Base-by-base conservation (phyloP, 2,888 invertebrate genomes). In the Coremacera marginata region DNA sequence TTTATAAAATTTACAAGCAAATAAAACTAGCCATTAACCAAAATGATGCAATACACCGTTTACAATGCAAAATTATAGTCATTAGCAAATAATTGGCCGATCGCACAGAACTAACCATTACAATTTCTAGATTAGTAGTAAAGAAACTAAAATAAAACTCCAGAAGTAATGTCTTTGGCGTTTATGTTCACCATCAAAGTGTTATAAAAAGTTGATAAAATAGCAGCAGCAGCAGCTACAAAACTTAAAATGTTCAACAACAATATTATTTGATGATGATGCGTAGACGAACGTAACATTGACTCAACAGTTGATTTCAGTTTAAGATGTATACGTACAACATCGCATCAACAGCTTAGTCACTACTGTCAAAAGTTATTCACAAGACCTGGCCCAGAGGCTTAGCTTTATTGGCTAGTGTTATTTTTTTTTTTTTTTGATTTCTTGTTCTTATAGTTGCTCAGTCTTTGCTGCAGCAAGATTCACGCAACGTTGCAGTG, bases 261-360 rank as follows among this genome's bases (percentile, higher is more conserved):
- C 62, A 60, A 49, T 72, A 62, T 72, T 72, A 72, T 72, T 60
- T 72, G 72, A 72, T 49, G 44, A 27, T 16, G 72, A 72, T 62
- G 49, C 22, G 27, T 14, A 27, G 34, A 25, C 5, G 55, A 55
- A 3, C 55, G 55, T 31, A 49, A n/a, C 31, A 5, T 22, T 9
- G 34, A 34, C 49, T 19, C 37, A 44, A 14, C 67, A 25, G 16
- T 71, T 4, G 37, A 22, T 14, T 34, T 9, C 70, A 5, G 44
- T 22, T 14, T 22, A 9, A 11, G 9, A 14, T 37, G 19, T 19
- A 22, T 22, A 14, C 63, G 19, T 19, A 22, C 11, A 14, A 60
- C 27, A 27, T 16, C 16, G n/a, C 22, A 60, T 25, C 60, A 16
- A 9, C 60, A 44, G 70, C 37, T 68, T 22, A 14, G 37, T 71